Evolutionary conservation across 2,113 vertebrate genomes (phyloP).

Genomic region (Helogale parvula): DNA sequence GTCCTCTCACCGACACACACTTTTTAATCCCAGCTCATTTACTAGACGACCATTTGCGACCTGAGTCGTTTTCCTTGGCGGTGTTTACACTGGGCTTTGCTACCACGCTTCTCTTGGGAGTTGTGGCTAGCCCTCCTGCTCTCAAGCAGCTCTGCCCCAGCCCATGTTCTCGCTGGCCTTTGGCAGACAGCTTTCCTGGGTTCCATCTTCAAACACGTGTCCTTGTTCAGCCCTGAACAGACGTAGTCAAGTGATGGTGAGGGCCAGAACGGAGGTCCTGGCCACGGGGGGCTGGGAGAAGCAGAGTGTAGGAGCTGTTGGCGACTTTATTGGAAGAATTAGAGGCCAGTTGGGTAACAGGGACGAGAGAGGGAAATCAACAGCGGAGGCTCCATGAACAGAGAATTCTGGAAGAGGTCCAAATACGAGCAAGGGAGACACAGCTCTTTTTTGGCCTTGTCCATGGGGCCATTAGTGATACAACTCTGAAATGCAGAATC

Average conservation of each 20-base stretch:
- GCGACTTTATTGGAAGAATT: neutral
- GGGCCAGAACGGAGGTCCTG: neutral
- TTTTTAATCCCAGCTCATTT: neutral
- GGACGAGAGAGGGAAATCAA: no score
- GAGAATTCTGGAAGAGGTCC: neutral
- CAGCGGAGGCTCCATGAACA: neutral
- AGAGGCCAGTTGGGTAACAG: neutral
- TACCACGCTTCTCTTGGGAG: no score
- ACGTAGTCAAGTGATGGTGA: neutral
- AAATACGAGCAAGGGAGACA: neutral
- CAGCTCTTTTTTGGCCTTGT: neutral
- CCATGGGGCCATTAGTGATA: rapidly evolving
- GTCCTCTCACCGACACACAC: neutral
- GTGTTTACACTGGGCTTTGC: neutral
- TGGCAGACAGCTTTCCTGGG: neutral
- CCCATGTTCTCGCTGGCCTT: neutral
- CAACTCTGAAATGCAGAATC: neutral
- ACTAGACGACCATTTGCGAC: neutral
- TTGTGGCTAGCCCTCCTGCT: neutral
- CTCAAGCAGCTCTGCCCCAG: neutral
- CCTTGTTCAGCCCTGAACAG: no score
- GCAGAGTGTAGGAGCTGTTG: neutral
- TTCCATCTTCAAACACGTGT: neutral
- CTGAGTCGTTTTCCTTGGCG: neutral
- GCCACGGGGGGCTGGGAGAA: rapidly evolving